Percentiles rank a stretch among this genome's conserved stretches.
Conservation (phyloP, 2,113 vertebrate species). For the Bujurquina vittata region DNA sequence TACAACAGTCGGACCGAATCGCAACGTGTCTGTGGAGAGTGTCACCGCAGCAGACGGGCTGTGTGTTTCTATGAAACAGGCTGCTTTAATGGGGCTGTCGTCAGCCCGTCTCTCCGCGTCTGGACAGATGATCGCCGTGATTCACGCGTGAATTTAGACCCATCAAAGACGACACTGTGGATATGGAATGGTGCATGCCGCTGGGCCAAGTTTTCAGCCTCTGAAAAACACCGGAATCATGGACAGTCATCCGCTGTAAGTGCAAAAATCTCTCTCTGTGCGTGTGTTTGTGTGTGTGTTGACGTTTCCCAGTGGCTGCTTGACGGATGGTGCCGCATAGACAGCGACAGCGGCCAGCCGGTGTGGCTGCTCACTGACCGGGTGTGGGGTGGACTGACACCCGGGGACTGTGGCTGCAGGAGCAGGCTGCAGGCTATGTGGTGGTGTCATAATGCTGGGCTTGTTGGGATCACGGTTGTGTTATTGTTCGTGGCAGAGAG, state of each 20-base stretch:
- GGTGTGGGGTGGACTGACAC: neutral
- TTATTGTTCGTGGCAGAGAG: conserved; percentile 28
- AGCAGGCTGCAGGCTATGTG: neutral
- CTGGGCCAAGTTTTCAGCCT: conserved; percentile 81
- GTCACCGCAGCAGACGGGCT: conserved; percentile 66
- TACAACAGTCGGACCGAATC: conserved; percentile 50
- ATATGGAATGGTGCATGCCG: conserved; percentile 91
- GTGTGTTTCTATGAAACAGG: conserved; percentile 38
- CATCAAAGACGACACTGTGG: conserved; percentile 54
- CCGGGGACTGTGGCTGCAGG: conserved; percentile 18
- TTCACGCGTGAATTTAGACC: conserved; percentile 56
- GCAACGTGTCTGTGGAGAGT: conserved; percentile 56
- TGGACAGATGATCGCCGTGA: conserved; percentile 52
- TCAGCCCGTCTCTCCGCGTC: conserved; percentile 60
- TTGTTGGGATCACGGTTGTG: conserved; percentile 14
- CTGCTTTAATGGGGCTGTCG: conserved; percentile 50
- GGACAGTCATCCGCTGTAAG: conserved; percentile 91
- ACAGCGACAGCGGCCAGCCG: conserved; percentile 67
- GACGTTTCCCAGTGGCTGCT: conserved; percentile 62
- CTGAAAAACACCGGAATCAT: conserved; percentile 83
- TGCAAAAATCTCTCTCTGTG: conserved; percentile 16
- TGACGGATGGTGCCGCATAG: conserved; percentile 77
- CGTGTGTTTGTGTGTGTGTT: conserved; percentile 37
- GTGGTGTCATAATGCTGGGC: neutral
- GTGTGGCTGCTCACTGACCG: conserved; percentile 46